Evolutionary conservation across 2,797 vertebrate species (phyloP).

Genomic region (Stomatorhinus walkeri): DNA sequence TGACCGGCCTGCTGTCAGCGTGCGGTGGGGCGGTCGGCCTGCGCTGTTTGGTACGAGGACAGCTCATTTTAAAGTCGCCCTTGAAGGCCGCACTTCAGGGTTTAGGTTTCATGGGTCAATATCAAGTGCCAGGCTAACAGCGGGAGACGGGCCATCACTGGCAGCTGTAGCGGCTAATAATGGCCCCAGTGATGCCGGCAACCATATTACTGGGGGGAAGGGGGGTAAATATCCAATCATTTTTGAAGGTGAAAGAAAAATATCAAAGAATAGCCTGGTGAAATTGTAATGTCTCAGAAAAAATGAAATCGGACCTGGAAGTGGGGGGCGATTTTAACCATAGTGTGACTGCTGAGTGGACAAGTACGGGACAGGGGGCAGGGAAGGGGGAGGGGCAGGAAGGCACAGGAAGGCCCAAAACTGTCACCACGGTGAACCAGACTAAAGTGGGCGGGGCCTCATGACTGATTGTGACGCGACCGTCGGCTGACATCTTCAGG

Average conservation of each 20-base stretch:
- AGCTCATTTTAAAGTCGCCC: constrained; percentile 17
- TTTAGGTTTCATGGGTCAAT: constrained; percentile 22
- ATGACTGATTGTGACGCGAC: not conserved
- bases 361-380: not conserved
- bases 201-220: not conserved
- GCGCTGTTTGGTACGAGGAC: not conserved
- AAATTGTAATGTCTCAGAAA: not conserved
- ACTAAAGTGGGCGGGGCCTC: not conserved
- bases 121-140: constrained; percentile 5
- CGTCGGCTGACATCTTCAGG: not conserved
- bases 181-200: not conserved
- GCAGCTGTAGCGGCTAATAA: constrained; percentile 10
- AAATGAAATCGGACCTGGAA: not conserved
- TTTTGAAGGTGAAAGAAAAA: constrained; percentile 9
- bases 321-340: not conserved
- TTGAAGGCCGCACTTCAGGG: constrained; percentile 19
- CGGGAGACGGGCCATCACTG: not conserved
- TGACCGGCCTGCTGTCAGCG: not conserved
- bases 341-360: not conserved
- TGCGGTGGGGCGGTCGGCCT: not conserved
- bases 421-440: not conserved
- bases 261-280: not conserved
- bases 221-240: not conserved
- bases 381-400: not conserved
- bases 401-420: not conserved